Evolutionary conservation across 2,797 vertebrate species (phyloP), one percentile per base, ranked within the genome.

Genomic region (Amphiprion clarkii): DNA sequence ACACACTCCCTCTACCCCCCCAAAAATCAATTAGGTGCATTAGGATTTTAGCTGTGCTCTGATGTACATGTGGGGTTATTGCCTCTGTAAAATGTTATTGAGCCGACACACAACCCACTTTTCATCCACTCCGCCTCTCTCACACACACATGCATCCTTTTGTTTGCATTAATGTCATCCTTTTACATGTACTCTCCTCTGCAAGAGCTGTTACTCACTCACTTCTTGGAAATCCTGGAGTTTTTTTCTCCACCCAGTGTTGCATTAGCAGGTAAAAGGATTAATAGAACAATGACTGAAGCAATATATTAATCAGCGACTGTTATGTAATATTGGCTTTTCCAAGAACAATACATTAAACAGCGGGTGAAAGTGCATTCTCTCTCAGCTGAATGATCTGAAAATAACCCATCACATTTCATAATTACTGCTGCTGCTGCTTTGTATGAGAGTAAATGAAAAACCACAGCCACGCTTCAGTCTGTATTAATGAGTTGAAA

Each of bases 401-500:
- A 53, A 68, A 59, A 63, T 53, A 65, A 36, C 53, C 31, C 56
- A 57, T 44, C 49, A 59, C 39, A 40, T 36, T 60, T 64, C 17
- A 66, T 19, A 1, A 31, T 61, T 0, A 2, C 56, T 33, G 2
- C 42, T 27, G 27, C 27, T 27, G 27, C 27, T 27, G 27, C 4
- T 46, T n/a, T 39, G 29, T 25, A 21, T 4, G 16, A 5, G 33
- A 11, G 12, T 5, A 51, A 60, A 79, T 48, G 19, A 58, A 61
- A 62, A 77, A 65, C 21, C 73, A 82, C 67, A 70, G 60, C 42
- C 61, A 67, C 29, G 12, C 67, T 17, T 4, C 1, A 11, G 11
- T 81, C 68, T 56, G 75, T 90, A 82, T 93, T 88, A 94, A 93
- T 87, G 80, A 89, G 87, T 91, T 89, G 90, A 93, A 93, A 93